Base-by-base conservation (phyloP, 2,888 invertebrate genomes). In the Drosophila fulvimacula region DNA sequence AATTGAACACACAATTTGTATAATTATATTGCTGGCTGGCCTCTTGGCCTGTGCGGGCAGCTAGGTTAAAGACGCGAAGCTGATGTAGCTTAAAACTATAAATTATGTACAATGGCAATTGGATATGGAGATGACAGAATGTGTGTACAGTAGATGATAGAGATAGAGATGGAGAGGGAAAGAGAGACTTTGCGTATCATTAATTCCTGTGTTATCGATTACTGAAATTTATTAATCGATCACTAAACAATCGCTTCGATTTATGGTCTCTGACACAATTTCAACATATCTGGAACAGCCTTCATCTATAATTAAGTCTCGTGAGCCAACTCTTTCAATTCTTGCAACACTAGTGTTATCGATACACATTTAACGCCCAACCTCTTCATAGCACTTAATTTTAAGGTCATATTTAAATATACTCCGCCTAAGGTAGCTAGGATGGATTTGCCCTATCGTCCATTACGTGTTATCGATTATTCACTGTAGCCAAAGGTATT, bases 1-100 rank as follows among this genome's bases (percentile, higher is more conserved):
- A 72, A 65, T 64, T 63, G 57, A 73, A 82, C 76, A 72, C 69
- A 80, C 62, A 78, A 78, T 83, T 81, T 83, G 61, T 62, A 68
- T 78, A 80, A 82, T 81, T 67, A 80, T 72, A 65, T 70, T 30
- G 48, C 27, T 44, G 44, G 34, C 27, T 44, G 44, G 34, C 27
- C 36, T 36, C 32, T 49, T 44, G 15, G 17, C 19, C 36, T 36
- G 19, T 17, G 41, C 27, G 34, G 19, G 30, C 36, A 30, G 48
- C 21, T 15, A 30, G 49, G 36, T 9, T 30, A 24, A 53, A 58
- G 42, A 59, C 38, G 24, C 36, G 32, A 9, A 13, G 49, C 69
- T 52, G 27, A 44, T 27, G 32, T 34, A 24, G 58, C 10, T 17
- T 19, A 7, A 52, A n/a, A 39, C 32, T 46, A 27, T 9, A 53